Evolutionary conservation across 2,888 invertebrate species (phyloP).

Genomic region (Lydus trimaculatus): DNA sequence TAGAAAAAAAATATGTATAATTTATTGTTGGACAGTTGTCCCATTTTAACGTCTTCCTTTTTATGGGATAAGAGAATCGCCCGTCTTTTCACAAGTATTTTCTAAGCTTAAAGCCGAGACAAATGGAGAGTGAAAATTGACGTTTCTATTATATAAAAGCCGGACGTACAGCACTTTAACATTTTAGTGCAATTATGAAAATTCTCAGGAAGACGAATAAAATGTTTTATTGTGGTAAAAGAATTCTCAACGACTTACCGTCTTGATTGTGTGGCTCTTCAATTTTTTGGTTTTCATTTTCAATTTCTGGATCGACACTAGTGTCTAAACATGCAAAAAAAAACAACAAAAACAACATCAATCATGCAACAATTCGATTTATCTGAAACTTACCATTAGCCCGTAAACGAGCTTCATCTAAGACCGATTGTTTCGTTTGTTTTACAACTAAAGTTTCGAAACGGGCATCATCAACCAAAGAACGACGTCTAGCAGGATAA

Average conservation of each 20-base stretch:
- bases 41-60: slow-evolving; percentile 42
- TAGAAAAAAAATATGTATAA: slow-evolving; percentile 12
- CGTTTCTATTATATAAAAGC: slow-evolving; percentile 57
- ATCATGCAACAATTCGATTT: slow-evolving; percentile 34
- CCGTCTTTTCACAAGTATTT: slow-evolving; percentile 43
- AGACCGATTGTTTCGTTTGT: slow-evolving; percentile 91
- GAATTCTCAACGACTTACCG: slow-evolving; percentile 40
- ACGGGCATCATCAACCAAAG: slow-evolving; percentile 96
- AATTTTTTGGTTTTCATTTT: slow-evolving; percentile 50
- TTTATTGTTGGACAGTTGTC: slow-evolving; percentile 13
- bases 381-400: slow-evolving; percentile 78
- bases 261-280: slow-evolving; percentile 43
- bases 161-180: slow-evolving; percentile 37
- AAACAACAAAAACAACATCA: slow-evolving; percentile 43
- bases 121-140: slow-evolving; percentile 61
- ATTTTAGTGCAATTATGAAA: slow-evolving; percentile 13
- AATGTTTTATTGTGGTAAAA: background rate
- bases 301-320: slow-evolving; percentile 58
- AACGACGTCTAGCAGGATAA: slow-evolving; percentile 93
- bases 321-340: slow-evolving; percentile 52
- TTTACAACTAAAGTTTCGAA: slow-evolving; percentile 96
- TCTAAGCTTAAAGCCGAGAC: slow-evolving; percentile 49
- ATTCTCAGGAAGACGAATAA: background rate
- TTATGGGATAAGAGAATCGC: slow-evolving; percentile 24
- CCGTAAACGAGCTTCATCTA: slow-evolving; percentile 88